Percentiles rank a stretch among this genome's conserved stretches.
These are phyloP conservation scores for Echinometra lucunter DNA, from an alignment of 53 echinoderm and acorn worm species.

Conservation along the genomic window DNA sequence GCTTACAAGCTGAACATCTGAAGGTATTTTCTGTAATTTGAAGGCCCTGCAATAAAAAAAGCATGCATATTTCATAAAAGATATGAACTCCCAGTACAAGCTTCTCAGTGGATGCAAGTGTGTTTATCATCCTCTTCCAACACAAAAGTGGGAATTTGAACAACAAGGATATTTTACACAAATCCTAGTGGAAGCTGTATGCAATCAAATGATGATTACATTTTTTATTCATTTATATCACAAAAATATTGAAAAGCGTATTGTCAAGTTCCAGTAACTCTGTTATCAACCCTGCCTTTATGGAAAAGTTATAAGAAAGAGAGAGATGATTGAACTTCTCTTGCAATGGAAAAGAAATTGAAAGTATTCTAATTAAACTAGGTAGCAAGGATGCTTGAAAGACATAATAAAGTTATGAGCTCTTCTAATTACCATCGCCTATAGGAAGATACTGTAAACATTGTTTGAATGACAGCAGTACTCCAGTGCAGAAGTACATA, in stretches of 20 bases:
- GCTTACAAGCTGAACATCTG: too few species aligned
- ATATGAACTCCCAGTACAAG: too few species aligned
- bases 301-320: not conserved
- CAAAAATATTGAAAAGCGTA: too few species aligned
- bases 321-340: not conserved
- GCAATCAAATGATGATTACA: not conserved
- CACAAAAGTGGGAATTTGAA: not conserved
- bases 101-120: too few species aligned
- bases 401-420: not conserved
- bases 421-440: not conserved
- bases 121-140: too few species aligned
- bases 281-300: not conserved
- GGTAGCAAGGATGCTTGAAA: not conserved
- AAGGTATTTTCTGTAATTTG: not conserved
- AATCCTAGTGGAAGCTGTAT: not conserved
- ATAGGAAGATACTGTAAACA: not conserved
- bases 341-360: not conserved
- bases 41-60: not conserved
- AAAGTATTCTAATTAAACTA: not conserved
- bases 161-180: not conserved
- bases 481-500: too few species aligned
- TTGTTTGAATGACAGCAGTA: not conserved
- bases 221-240: too few species aligned
- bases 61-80: too few species aligned
- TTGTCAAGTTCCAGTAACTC: not conserved